Evolutionary conservation across 2,797 vertebrate species (phyloP).

Genomic region (Brachyrhaphis roseni): DNA sequence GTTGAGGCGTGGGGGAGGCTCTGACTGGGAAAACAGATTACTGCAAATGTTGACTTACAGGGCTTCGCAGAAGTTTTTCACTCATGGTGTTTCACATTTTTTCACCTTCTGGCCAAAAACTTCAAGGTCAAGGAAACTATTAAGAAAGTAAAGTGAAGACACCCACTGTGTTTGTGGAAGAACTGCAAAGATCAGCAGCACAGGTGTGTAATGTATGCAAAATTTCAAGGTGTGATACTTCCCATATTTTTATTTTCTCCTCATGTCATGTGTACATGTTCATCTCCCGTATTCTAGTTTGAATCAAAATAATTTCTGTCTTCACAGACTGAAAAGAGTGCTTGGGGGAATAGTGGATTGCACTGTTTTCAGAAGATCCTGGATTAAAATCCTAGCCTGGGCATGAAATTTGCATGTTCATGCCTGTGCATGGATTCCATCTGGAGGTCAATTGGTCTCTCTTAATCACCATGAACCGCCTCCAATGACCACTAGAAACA

Average conservation of each 20-base stretch:
- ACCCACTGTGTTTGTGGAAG: not conserved
- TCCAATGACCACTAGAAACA: not conserved
- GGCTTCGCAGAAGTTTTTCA: conserved; percentile 14
- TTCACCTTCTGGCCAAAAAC: not conserved
- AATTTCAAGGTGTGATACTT: not conserved
- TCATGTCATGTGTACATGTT: not conserved
- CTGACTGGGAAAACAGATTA: conserved; percentile 37
- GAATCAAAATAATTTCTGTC: not conserved
- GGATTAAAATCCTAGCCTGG: not conserved
- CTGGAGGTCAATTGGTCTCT: not conserved
- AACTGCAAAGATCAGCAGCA: not conserved
- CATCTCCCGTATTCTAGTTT: not conserved
- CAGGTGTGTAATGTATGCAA: not conserved
- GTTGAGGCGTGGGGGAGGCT: not conserved
- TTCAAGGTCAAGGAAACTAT: not conserved
- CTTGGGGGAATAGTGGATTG: not conserved
- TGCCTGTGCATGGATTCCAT: not conserved
- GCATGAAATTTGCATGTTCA: not conserved
- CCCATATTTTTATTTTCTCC: not conserved
- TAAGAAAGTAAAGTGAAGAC: not conserved
- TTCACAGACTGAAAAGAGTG: not conserved
- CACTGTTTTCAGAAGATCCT: not conserved
- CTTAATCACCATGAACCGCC: not conserved
- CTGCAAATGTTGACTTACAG: conserved; percentile 35
- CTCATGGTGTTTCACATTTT: not conserved